phyloP scores from a whole-genome alignment of 2,888 invertebrate species.

The Acronicta leporina region DNA sequence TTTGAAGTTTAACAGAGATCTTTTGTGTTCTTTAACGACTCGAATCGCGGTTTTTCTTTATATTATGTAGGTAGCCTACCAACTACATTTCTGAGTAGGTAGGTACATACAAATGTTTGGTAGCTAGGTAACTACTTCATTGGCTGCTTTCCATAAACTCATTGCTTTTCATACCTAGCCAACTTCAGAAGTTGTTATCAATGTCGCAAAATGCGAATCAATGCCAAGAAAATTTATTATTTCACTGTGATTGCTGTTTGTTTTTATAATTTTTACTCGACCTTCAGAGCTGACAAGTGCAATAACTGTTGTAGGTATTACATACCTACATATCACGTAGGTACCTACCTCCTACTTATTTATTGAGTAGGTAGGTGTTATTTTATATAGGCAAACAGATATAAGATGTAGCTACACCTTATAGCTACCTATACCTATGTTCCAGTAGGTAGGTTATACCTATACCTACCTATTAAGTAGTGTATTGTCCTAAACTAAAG shows the following conservation, averaged over 20 bases:
- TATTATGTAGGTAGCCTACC: no score
- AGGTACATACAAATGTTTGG: conserved; percentile 14
- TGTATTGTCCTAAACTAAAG: conserved; percentile 32
- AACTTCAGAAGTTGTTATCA: conserved; percentile 55
- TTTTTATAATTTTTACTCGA: conserved; percentile 39
- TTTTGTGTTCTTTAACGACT: conserved; percentile 35
- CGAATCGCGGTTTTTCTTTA: conserved; percentile 46
- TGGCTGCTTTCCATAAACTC: conserved; percentile 67
- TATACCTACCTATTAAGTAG: no score
- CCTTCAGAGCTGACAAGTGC: conserved; percentile 41
- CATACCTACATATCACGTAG: conserved; percentile 19
- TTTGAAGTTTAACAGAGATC: background rate
- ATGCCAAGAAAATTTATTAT: conserved; percentile 57
- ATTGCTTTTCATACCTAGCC: conserved; percentile 60
- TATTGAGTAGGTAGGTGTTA: conserved; percentile 12
- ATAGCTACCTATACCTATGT: no score
- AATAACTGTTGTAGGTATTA: conserved; percentile 24
- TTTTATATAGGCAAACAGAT: background rate
- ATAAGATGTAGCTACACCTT: no score
- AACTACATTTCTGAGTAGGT: background rate
- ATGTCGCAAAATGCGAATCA: conserved; percentile 54
- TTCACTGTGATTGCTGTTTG: conserved; percentile 47
- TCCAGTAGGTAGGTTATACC: background rate
- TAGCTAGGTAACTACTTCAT: conserved; percentile 40
- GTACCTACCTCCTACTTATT: background rate